Evolutionary conservation across 2,888 invertebrate species (phyloP).

Genomic region (Nasonovia ribisnigri): DNA sequence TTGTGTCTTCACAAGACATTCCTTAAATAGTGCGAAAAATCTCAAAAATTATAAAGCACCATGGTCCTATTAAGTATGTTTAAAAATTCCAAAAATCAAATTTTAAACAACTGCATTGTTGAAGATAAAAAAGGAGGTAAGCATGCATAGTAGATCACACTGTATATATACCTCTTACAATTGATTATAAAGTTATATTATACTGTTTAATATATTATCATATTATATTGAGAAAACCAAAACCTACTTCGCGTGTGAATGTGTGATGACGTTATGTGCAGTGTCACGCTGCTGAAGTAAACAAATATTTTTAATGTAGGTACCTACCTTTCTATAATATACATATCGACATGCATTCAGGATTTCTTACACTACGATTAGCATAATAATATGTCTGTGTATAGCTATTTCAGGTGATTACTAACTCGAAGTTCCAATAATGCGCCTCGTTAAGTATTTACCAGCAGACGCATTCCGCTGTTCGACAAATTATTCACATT

Average conservation of each 20-base stretch:
- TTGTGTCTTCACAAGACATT: too few species aligned
- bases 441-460: not conserved
- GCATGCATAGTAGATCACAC: too few species aligned
- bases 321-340: not conserved
- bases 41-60: too few species aligned
- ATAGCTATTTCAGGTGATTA: conserved; percentile 24
- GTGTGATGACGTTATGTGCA: not conserved
- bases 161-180: not conserved
- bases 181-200: not conserved
- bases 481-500: conserved; percentile 7
- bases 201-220: not conserved
- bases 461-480: not conserved
- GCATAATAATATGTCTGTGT: not conserved
- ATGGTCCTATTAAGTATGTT: too few species aligned
- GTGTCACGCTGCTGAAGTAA: not conserved
- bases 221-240: not conserved
- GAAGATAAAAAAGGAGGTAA: too few species aligned
- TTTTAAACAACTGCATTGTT: too few species aligned
- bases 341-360: not conserved
- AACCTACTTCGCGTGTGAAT: not conserved
- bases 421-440: not conserved
- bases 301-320: not conserved
- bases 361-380: conserved; percentile 22
- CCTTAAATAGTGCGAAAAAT: too few species aligned
- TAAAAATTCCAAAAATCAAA: too few species aligned